Evolutionary conservation across 1,140 invertebrate genomes (phyloP), one percentile per base, ranked within the genome.

Genomic region (Popillia japonica): DNA sequence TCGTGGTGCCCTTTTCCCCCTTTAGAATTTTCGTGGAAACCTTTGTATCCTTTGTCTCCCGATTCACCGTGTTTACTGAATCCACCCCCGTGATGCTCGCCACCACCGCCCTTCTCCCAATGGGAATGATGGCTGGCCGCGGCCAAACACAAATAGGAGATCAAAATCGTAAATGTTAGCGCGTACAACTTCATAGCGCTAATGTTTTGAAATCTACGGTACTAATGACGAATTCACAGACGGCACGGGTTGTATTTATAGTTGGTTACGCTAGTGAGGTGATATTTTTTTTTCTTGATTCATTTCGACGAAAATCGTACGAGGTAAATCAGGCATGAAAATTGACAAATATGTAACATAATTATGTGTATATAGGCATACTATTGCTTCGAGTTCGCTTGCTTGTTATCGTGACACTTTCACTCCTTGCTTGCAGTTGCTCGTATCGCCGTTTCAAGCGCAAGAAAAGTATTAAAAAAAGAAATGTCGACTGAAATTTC

Each of bases 301-400:
- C 7, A n/a, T 48, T 48, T 48, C 44, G 11, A 14, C 7, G 44
- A 48, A 48, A 48, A 48, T 48, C 44, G 44, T 11, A 48, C 44
- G 44, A 48, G 11, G 7, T 48, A 48, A 48, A 48, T 48, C 44
- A 48, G 44, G 11, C 44, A 48, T 48, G 44, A 48, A 48, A 48
- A 48, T 48, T 48, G 44, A 48, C 44, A 48, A 48, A 48, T 48
- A 48, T 48, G 44, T 48, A 48, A 48, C 44, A 48, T 48, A 48
- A 48, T 48, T 48, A 48, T 11, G 44, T 48, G 44, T 48, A 48
- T 48, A 48, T 48, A 48, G 44, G 44, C 11, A 11, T 48, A 14
- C 11, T n/a, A 10, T 48, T 48, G 44, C 44, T 48, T n/a, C n/a
- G n/a, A n/a, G n/a, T n/a, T n/a, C n/a, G n/a, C n/a, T n/a, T n/a